phyloP scores from a whole-genome alignment of 53 echinoderm and acorn worm species.

The Stichopus horrens region DNA sequence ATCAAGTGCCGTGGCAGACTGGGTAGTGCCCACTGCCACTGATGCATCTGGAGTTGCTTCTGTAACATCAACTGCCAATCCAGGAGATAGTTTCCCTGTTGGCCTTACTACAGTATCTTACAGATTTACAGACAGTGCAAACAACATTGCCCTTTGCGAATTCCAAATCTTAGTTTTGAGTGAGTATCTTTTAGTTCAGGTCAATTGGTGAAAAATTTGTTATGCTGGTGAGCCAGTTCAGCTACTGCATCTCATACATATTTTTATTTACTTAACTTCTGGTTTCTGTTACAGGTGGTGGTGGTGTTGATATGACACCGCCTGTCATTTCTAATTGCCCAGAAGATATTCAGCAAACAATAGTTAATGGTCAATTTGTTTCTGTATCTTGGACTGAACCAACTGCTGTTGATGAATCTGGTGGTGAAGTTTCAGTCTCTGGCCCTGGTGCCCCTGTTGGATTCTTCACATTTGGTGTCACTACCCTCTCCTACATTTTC shows the following conservation, averaged over 20 bases:
- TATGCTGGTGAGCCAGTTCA: too few relatives aligned
- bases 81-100: slow-evolving; percentile 51
- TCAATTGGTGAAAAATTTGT: too few relatives aligned
- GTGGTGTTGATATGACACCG: slow-evolving; percentile 14
- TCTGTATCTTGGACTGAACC: slow-evolving; percentile 53
- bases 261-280: background rate
- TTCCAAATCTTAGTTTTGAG: slow-evolving; percentile 64
- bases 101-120: slow-evolving; percentile 57
- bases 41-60: slow-evolving; percentile 53
- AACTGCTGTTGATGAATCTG: slow-evolving; percentile 11
- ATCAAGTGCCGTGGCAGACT: slow-evolving; percentile 38
- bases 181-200: slow-evolving; percentile 20
- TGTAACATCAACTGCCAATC: background rate
- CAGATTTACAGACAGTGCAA: slow-evolving; percentile 63
- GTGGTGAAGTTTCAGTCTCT: background rate
- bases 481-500: slow-evolving; percentile 49
- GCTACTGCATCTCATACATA: too few relatives aligned
- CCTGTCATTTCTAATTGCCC: slow-evolving; percentile 73
- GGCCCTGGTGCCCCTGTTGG: background rate
- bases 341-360: slow-evolving; percentile 14
- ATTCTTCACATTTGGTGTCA: slow-evolving; percentile 26
- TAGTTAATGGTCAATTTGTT: slow-evolving; percentile 43
- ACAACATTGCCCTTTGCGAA: slow-evolving; percentile 49
- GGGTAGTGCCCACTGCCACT: slow-evolving; percentile 63
- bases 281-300: background rate